phyloP scores from a whole-genome alignment of 2,113 vertebrate species.

The Dicentrarchus labrax region DNA sequence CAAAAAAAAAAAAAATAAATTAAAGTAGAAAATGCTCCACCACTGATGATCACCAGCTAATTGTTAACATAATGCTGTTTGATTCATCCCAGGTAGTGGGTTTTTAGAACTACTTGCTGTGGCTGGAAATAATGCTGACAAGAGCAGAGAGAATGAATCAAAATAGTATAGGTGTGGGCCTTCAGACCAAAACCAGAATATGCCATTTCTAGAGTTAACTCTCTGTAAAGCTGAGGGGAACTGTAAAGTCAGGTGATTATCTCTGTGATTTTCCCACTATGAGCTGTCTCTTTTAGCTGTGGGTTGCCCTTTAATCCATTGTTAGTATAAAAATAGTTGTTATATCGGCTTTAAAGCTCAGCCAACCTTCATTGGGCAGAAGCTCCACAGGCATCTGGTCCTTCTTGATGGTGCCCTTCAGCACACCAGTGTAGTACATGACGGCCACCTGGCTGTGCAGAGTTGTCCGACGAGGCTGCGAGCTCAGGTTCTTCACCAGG shows the following conservation, averaged over 20 bases:
- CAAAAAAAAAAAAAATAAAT: too few relatives aligned
- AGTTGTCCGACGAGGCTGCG: slow-evolving; percentile 80
- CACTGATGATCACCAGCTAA: not conserved
- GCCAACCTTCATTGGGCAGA: slow-evolving; percentile 83
- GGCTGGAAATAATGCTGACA: too few relatives aligned
- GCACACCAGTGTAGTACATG: slow-evolving; percentile 92
- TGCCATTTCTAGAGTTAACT: too few relatives aligned
- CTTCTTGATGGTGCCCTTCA: slow-evolving; percentile 86
- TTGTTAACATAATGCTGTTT: too few relatives aligned
- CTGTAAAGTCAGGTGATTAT: not conserved
- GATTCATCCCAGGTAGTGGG: too few relatives aligned
- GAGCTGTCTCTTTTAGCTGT: not conserved
- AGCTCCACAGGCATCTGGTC: slow-evolving; percentile 80
- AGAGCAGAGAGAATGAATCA: too few relatives aligned
- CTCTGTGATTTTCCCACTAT: not conserved
- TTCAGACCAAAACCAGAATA: too few relatives aligned
- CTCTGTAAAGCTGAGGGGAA: not conserved
- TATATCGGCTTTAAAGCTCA: not conserved
- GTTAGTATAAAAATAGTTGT: not conserved
- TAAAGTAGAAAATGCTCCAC: too few relatives aligned
- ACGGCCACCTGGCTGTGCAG: slow-evolving; percentile 88
- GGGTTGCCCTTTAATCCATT: too few relatives aligned
- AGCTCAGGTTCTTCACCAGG: slow-evolving; percentile 83
- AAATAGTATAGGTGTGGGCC: too few relatives aligned
- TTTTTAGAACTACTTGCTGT: too few relatives aligned